These are phyloP conservation scores for Aplysia californica DNA, from an alignment of 1,140 invertebrate species.

Conservation along the genomic window DNA sequence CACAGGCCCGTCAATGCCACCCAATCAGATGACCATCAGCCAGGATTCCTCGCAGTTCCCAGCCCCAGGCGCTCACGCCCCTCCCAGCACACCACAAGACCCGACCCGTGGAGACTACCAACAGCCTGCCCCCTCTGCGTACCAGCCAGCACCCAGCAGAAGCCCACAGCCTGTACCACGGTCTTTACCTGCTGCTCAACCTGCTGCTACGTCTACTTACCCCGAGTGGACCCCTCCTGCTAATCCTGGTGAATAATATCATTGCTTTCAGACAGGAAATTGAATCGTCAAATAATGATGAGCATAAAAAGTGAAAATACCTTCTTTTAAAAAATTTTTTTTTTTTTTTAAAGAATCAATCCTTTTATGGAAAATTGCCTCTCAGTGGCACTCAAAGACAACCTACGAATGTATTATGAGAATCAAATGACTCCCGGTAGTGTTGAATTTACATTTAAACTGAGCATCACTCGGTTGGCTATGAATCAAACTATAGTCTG, in stretches of 20 bases:
- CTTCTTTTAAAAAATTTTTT: too few species aligned
- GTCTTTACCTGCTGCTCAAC: slow-evolving; percentile 15
- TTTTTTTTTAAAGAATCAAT: too few species aligned
- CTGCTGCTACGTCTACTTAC: background rate
- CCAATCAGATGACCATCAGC: slow-evolving; percentile 22
- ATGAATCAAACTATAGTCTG: too few species aligned
- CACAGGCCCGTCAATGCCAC: slow-evolving; percentile 29
- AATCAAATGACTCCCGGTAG: too few species aligned
- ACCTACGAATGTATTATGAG: too few species aligned
- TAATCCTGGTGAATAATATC: slow-evolving; percentile 47
- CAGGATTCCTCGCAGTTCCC: slow-evolving; percentile 33
- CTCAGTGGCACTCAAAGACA: too few species aligned
- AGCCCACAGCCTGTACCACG: slow-evolving; percentile 25
- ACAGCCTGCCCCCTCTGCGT: slow-evolving; percentile 4
- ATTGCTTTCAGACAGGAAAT: too few species aligned
- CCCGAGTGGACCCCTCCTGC: slow-evolving; percentile 49
- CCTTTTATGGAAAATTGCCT: too few species aligned
- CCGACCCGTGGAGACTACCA: slow-evolving; percentile 11
- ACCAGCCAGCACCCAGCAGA: slow-evolving; percentile 31
- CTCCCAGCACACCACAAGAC: slow-evolving; percentile 56
- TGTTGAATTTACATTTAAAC: too few species aligned
- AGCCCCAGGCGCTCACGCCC: slow-evolving; percentile 50
- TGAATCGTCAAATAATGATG: too few species aligned
- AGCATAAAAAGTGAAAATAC: too few species aligned
- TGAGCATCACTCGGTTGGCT: too few species aligned